phyloP scores from a whole-genome alignment of 2,888 invertebrate species.

The Drosophila paranaensis region DNA sequence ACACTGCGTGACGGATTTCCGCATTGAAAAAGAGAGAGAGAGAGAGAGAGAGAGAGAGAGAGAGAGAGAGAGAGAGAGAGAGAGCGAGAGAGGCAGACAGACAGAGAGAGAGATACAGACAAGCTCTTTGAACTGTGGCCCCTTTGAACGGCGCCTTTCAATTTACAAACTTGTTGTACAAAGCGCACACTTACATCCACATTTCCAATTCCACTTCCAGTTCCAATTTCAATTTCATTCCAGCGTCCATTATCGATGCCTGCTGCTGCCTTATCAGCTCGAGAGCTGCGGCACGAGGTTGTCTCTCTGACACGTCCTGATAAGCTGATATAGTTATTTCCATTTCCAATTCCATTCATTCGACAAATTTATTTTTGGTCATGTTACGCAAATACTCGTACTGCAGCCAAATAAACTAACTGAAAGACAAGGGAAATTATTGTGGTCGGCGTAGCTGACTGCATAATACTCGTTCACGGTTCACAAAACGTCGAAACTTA shows the following conservation, averaged over 20 bases:
- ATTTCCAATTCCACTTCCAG: neutral
- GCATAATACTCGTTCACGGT: slow-evolving; percentile 5
- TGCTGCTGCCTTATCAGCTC: slow-evolving; percentile 34
- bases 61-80: neutral
- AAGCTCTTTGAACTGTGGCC: slow-evolving; percentile 57
- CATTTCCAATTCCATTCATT: slow-evolving; percentile 28
- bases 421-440: neutral
- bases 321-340: slow-evolving; percentile 17
- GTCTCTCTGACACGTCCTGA: slow-evolving; percentile 18
- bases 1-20: slow-evolving; percentile 72
- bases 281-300: slow-evolving; percentile 27
- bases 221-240: slow-evolving; percentile 6
- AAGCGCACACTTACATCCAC: slow-evolving; percentile 11
- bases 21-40: slow-evolving; percentile 43
- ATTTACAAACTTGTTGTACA: slow-evolving; percentile 42
- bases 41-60: neutral
- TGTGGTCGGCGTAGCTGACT: neutral
- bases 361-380: slow-evolving; percentile 22
- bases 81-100: neutral
- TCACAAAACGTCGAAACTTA: neutral
- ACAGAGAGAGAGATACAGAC: neutral
- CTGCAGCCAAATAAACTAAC: slow-evolving; percentile 6
- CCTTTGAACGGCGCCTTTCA: slow-evolving; percentile 34
- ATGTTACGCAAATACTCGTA: slow-evolving; percentile 41
- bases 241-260: slow-evolving; percentile 16